phyloP scores from a whole-genome alignment of 2,888 invertebrate species.

The Acrobasis suavella region DNA sequence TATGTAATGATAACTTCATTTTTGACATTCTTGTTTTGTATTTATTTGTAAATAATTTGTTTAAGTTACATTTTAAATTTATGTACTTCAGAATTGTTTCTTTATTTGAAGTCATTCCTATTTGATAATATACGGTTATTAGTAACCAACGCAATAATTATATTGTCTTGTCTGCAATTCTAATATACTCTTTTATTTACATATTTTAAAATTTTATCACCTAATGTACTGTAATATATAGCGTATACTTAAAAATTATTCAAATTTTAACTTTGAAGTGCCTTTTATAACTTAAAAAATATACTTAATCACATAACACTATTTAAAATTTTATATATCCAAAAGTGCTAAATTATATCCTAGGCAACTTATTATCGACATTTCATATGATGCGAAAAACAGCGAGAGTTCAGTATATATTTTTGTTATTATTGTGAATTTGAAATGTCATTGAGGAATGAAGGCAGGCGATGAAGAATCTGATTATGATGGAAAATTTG shows the following conservation, averaged over 20 bases:
- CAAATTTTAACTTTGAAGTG: neutral
- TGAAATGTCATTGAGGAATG: too few species aligned
- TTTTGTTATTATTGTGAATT: too few species aligned
- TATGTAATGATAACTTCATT: neutral
- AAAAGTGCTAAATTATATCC: constrained; percentile 4
- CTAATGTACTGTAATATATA: neutral
- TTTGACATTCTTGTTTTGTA: constrained; percentile 1
- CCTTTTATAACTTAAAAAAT: constrained; percentile 12
- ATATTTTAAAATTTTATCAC: constrained; percentile 1
- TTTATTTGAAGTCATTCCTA: neutral
- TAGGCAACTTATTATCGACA: too few species aligned
- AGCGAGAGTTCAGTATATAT: too few species aligned
- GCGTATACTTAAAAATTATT: neutral
- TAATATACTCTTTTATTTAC: neutral
- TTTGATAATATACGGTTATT: neutral
- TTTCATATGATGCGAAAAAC: too few species aligned
- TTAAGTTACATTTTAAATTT: too few species aligned
- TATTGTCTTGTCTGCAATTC: neutral
- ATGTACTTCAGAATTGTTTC: neutral
- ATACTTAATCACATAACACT: constrained; percentile 3
- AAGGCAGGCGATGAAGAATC: too few species aligned
- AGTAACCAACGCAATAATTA: neutral
- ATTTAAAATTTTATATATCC: constrained; percentile 14
- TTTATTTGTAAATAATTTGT: neutral
- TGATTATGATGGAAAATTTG: too few species aligned